These are phyloP conservation scores for Merops nubicus DNA, from an alignment of 2,113 vertebrate species.

Conservation along the genomic window DNA sequence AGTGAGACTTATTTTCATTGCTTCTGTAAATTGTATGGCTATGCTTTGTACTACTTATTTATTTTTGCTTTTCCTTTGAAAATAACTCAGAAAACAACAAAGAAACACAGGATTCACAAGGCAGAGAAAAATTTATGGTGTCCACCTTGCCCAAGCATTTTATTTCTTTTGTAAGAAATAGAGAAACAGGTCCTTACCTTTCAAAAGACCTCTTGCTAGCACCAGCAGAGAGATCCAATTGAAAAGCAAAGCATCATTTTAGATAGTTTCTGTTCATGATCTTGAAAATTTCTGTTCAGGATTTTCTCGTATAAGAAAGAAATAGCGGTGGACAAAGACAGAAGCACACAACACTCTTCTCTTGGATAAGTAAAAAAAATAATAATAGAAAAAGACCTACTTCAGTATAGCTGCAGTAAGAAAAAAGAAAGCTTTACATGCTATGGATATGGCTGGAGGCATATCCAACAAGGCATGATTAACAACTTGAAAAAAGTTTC, in stretches of 20 bases:
- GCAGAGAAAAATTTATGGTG: background rate
- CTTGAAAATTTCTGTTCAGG: background rate
- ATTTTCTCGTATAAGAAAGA: background rate
- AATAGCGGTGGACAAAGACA: background rate
- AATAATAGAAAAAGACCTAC: background rate
- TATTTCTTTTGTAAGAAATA: background rate
- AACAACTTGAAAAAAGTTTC: constrained; percentile 5
- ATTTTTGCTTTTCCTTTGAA: background rate
- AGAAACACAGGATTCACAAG: background rate
- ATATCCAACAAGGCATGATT: background rate
- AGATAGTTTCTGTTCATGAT: background rate
- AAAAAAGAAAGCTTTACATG: background rate
- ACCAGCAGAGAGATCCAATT: background rate
- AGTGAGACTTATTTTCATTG: background rate
- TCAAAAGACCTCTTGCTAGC: background rate
- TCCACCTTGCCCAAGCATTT: background rate
- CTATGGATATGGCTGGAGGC: background rate
- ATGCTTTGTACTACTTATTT: background rate
- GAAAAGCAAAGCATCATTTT: background rate
- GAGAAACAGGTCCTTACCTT: background rate
- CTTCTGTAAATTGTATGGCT: background rate
- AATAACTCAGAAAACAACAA: background rate
- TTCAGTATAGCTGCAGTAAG: background rate
- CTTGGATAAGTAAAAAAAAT: background rate
- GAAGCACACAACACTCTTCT: background rate